Conservation (phyloP, 2,113 vertebrate species). For the Ariopsis seemanni region DNA sequence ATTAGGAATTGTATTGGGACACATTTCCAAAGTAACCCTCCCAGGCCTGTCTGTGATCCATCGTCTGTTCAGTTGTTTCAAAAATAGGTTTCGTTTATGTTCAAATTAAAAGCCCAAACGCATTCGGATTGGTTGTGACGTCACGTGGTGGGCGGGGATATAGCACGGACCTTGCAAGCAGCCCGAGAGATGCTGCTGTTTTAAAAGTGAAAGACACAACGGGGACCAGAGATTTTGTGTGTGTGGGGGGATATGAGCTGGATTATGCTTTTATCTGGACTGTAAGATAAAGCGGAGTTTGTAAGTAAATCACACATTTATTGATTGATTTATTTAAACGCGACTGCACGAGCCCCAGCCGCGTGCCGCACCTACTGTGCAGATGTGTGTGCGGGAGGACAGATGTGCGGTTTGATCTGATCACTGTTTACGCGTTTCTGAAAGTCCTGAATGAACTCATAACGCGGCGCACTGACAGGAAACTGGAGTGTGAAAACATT, state of each 20-base stretch:
- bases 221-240: background rate
- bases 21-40: too few species aligned
- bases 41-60: too few species aligned
- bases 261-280: background rate
- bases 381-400: background rate
- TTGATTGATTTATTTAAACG: background rate
- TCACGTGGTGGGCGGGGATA: background rate
- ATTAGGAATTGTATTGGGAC: too few species aligned
- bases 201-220: background rate
- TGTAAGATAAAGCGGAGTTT: background rate
- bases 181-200: background rate
- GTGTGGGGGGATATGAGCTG: background rate
- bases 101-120: background rate
- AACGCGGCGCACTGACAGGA: too few species aligned
- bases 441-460: too few species aligned
- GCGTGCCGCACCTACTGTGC: background rate
- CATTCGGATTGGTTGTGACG: background rate
- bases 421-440: too few species aligned
- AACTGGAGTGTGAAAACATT: too few species aligned
- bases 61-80: too few species aligned
- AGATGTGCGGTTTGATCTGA: background rate
- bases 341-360: background rate
- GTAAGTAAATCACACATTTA: background rate
- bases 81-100: too few species aligned
- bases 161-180: background rate